A percentile compares a stretch with the other conserved stretches of the same genome.
Conservation (phyloP, 2,113 vertebrate species). For the Quiscalus mexicanus region DNA sequence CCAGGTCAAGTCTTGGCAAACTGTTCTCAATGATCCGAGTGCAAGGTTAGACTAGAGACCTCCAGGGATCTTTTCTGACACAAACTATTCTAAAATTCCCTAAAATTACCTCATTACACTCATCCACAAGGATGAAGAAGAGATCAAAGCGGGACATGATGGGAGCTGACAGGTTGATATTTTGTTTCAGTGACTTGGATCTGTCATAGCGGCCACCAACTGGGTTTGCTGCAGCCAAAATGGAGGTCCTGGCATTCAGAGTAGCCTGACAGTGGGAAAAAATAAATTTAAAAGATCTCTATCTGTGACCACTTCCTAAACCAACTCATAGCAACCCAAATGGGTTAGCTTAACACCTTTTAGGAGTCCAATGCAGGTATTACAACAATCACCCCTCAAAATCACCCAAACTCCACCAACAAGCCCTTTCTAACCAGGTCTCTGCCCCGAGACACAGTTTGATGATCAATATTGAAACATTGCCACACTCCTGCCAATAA, state of each 20-base stretch:
- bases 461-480: not conserved
- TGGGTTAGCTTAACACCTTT: not conserved
- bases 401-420: not conserved
- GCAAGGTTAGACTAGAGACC: not conserved
- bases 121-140: slow-evolving; percentile 98
- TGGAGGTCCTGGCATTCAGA: slow-evolving; percentile 96
- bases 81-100: not conserved
- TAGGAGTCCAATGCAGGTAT: not conserved
- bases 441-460: not conserved
- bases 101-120: slow-evolving; percentile 92
- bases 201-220: slow-evolving; percentile 92
- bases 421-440: not conserved
- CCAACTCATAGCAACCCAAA: not conserved
- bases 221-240: slow-evolving; percentile 97
- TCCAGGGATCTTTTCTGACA: not conserved
- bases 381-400: not conserved
- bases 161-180: slow-evolving; percentile 92
- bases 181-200: slow-evolving; percentile 97
- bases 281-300: accelerated
- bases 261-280: slow-evolving; percentile 82
- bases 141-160: slow-evolving; percentile 99
- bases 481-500: not conserved
- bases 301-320: not conserved
- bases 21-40: not conserved
- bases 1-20: not conserved